A percentile compares a stretch with the other conserved stretches of the same genome.
Evolutionary conservation across 2,113 vertebrate species (phyloP).

Genomic region (Hemichromis elongatus): DNA sequence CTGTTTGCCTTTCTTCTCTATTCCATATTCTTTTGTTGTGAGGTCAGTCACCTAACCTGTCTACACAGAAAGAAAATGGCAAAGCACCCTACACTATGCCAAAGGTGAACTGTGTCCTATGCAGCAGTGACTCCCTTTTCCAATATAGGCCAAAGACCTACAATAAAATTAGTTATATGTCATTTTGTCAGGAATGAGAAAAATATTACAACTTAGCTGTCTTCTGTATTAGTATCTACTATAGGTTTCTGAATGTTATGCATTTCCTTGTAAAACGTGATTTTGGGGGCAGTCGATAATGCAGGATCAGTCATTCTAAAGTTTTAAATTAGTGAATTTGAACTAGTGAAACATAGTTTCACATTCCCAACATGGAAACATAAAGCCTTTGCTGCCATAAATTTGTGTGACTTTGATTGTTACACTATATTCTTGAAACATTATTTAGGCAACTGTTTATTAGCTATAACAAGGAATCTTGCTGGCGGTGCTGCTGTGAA

Average conservation of each 20-base stretch:
- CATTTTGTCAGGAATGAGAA: too few relatives aligned
- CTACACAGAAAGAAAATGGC: background rate
- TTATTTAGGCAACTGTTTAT: constrained; percentile 12
- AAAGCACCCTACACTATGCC: background rate
- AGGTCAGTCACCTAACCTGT: background rate
- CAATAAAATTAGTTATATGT: background rate
- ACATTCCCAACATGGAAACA: background rate
- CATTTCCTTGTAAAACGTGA: background rate
- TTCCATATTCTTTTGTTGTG: background rate
- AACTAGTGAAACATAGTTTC: too few relatives aligned
- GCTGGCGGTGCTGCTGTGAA: background rate
- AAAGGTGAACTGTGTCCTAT: background rate
- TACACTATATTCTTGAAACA: constrained; percentile 10
- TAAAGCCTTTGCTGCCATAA: background rate
- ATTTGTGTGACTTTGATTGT: background rate
- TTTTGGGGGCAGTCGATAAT: background rate
- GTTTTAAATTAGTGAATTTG: background rate
- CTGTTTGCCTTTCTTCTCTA: background rate
- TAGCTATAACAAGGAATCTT: background rate
- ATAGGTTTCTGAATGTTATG: background rate
- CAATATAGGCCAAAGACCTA: background rate
- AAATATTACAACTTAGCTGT: too few relatives aligned
- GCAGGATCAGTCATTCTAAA: background rate
- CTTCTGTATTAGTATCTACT: too few relatives aligned
- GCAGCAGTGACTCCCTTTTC: background rate